Evolutionary conservation across 2,888 invertebrate species (phyloP), one percentile per base, ranked within the genome.

Genomic region (Drosophila lacicola): DNA sequence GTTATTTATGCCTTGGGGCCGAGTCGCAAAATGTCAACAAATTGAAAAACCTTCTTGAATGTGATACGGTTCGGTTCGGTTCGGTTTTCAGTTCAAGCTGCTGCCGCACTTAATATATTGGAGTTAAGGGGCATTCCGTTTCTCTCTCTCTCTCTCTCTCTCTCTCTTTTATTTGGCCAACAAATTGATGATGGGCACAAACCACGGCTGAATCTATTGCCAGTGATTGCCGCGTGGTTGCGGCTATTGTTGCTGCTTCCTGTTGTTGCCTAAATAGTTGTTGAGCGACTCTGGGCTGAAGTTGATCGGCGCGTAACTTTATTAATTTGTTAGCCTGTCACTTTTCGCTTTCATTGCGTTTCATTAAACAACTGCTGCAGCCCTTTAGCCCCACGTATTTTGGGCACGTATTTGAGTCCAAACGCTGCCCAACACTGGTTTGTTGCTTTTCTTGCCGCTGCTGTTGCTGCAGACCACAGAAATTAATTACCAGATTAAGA

Each of bases 401-500:
- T 6, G 19, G 4, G 34, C 46, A 25, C n/a, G 14, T 8, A n/a
- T n/a, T 39, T 14, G 2, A 39, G 14, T 1, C 25, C 1, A 19
- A 11, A 29, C 13, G 4, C 13, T 6, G 39, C 13, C 17, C 53
- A 13, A 41, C 36, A 11, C 36, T 36, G 36, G 13, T 13, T 5
- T 13, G 21, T 54, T 36, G 42, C 21, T 49, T 9, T 44, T 44
- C 41, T 19, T 42, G n/a, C 37, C 45, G n/a, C n/a, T n/a, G 44
- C 53, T 33, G 51, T 49, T 46, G 37, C 45, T 55, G 65, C 37
- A 47, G 71, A 79, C 89, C 87, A 88, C 84, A 86, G 70, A 86
- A 88, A 88, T 87, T 85, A 85, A 88, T 88, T 88, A 85, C 85
- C 79, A 84, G 87, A 85, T 85, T 85, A 79, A 81, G 89, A 81